Conservation (phyloP, 2,888 invertebrate species). For the Empis livida region DNA sequence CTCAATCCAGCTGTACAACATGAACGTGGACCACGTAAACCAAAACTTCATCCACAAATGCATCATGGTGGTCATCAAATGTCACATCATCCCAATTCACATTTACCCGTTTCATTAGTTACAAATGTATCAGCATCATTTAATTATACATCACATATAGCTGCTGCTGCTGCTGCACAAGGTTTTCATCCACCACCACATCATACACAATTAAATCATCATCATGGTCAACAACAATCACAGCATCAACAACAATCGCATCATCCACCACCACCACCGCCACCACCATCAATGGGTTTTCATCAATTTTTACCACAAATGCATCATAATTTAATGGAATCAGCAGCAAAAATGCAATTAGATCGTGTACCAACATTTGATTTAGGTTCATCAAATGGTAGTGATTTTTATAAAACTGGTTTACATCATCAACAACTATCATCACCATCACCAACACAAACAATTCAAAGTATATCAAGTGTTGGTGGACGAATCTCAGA, state of each 20-base stretch:
- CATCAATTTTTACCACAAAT: conserved; percentile 25
- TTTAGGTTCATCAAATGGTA: conserved; percentile 16
- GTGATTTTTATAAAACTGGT: conserved; percentile 13
- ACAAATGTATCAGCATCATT: conserved; percentile 37
- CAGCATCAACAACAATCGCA: conserved; percentile 13
- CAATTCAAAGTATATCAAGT: conserved; percentile 34
- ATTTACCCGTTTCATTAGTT: conserved; percentile 33
- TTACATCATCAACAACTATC: conserved; percentile 11
- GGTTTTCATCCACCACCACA: conserved; percentile 7
- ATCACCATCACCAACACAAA: conserved; percentile 32
- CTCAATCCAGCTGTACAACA: conserved; percentile 78
- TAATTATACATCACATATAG: conserved; percentile 34
- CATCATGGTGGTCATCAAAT: conserved; percentile 22
- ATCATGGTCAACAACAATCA: conserved; percentile 19
- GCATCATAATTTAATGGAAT: conserved; percentile 33
- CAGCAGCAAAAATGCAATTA: conserved; percentile 27
- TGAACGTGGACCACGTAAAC: conserved; percentile 89
- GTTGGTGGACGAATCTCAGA: conserved; percentile 30
- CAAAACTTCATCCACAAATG: conserved; percentile 55
- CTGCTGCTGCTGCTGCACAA: conserved; percentile 20
- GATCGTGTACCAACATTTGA: conserved; percentile 14
- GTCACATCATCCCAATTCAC: conserved; percentile 19
- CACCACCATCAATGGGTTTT: conserved; percentile 28
- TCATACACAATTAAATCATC: conserved; percentile 16
- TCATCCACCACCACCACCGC: conserved; percentile 13